Evolutionary conservation across 2,888 invertebrate genomes (phyloP).

Genomic region (Drosophila picticornis): DNA sequence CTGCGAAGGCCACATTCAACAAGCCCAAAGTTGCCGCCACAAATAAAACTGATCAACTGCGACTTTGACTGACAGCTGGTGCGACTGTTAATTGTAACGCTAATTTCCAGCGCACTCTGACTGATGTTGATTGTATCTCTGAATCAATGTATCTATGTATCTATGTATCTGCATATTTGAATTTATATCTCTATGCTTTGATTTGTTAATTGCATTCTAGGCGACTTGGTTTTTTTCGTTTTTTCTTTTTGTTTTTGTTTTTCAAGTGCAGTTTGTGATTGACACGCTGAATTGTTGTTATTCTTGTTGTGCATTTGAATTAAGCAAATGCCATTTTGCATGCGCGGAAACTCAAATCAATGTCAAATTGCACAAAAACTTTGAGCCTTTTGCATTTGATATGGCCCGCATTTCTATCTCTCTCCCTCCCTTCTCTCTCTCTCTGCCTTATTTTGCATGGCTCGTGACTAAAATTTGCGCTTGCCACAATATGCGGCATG

Average conservation of each 20-base stretch:
- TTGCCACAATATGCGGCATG: conserved; percentile 51
- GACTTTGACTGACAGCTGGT: conserved; percentile 42
- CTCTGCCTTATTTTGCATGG: conserved; percentile 3
- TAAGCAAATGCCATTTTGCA: conserved; percentile 53
- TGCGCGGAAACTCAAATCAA: conserved; percentile 71
- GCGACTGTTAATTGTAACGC: conserved; percentile 71
- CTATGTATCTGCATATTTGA: conserved; percentile 24
- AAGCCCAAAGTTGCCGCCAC: conserved; percentile 23
- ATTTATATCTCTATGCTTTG: conserved; percentile 48
- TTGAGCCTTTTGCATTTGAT: conserved; percentile 30
- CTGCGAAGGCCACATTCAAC: conserved; percentile 69
- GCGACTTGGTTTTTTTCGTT: conserved; percentile 22
- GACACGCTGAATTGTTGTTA: conserved; percentile 66
- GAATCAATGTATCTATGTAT: conserved; percentile 29
- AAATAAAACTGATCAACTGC: conserved; percentile 25
- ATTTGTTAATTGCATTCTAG: conserved; percentile 71
- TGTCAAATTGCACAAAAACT: conserved; percentile 45
- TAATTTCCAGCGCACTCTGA: conserved; percentile 57
- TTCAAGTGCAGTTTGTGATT: conserved; percentile 67
- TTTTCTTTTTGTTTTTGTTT: conserved; percentile 6
- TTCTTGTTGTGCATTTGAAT: conserved; percentile 58
- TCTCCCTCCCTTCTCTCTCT: too few species aligned
- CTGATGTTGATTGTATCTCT: conserved; percentile 25
- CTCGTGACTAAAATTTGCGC: conserved; percentile 25
- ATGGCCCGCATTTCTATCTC: neutral